Evolutionary conservation across 1,140 invertebrate genomes (phyloP).

Genomic region (Ectropis grisescens): DNA sequence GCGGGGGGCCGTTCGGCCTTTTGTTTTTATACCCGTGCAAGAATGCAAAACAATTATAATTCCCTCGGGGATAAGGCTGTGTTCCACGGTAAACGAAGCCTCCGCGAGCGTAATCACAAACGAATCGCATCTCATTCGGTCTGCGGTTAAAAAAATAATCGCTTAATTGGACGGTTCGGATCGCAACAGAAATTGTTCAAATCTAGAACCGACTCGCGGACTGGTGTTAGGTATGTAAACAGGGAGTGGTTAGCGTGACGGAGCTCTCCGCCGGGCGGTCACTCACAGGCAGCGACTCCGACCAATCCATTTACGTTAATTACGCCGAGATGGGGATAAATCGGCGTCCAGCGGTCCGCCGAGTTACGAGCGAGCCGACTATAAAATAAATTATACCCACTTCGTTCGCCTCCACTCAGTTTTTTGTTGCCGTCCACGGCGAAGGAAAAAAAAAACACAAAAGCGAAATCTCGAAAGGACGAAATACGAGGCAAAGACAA

Average conservation of each 20-base stretch:
- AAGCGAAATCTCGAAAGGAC: conserved; percentile 62
- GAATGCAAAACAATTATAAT: conserved; percentile 70
- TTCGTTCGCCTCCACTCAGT: conserved; percentile 64
- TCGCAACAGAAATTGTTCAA: no score
- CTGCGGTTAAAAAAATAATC: conserved; percentile 43
- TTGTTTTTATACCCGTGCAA: conserved; percentile 66
- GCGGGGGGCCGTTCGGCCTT: conserved; percentile 54
- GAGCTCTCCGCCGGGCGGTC: conserved; percentile 15
- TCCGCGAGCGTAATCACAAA: conserved; percentile 36
- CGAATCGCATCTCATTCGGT: conserved; percentile 40
- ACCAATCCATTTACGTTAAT: conserved; percentile 69
- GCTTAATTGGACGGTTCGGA: conserved; percentile 36
- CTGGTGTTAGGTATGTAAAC: conserved; percentile 5
- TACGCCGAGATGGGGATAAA: conserved; percentile 65
- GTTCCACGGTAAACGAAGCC: conserved; percentile 34
- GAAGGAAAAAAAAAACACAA: conserved; percentile 49
- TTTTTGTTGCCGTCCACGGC: conserved; percentile 60
- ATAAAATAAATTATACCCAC: conserved; percentile 71
- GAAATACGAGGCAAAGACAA: conserved; percentile 69
- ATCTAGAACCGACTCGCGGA: neutral
- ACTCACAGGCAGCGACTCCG: conserved; percentile 43
- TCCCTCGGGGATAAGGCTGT: conserved; percentile 55
- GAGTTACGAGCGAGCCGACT: conserved; percentile 65
- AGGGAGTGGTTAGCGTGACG: conserved; percentile 25
- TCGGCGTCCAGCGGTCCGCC: conserved; percentile 67